A percentile compares a stretch with the other conserved stretches of the same genome.
Evolutionary conservation across 2,113 vertebrate species (phyloP).

Genomic region (Prochilodus magdalenae): DNA sequence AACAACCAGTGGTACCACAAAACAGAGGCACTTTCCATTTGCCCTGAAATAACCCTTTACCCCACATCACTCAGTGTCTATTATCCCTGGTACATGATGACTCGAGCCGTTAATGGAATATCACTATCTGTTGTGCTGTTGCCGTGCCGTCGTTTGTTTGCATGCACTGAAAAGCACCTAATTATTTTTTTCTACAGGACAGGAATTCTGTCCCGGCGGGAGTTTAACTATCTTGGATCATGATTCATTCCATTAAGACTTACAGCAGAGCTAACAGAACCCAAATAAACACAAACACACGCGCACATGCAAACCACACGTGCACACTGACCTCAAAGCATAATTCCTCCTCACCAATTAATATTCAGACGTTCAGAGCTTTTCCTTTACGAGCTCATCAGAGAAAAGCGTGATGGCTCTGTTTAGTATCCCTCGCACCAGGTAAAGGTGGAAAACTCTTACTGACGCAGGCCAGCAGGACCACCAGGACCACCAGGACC

Average conservation of each 20-base stretch:
- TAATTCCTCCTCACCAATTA: conserved; percentile 11
- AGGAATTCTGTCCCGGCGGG: neutral
- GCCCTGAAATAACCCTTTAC: too few relatives aligned
- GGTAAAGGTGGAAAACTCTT: neutral
- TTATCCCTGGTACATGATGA: too few relatives aligned
- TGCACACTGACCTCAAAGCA: conserved; percentile 29
- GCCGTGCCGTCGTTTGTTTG: neutral
- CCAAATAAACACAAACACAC: neutral
- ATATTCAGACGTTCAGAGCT: neutral
- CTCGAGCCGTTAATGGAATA: neutral
- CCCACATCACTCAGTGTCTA: too few relatives aligned
- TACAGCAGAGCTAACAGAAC: neutral
- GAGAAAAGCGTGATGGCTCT: neutral
- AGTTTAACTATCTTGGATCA: neutral
- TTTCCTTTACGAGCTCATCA: neutral
- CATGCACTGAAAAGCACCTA: neutral
- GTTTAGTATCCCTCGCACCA: neutral
- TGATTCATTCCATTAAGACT: neutral
- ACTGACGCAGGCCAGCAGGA: neutral
- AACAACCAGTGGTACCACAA: too few relatives aligned
- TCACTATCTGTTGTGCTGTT: neutral
- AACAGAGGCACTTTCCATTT: too few relatives aligned
- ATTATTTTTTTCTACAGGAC: neutral
- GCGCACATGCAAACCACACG: neutral
- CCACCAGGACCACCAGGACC: neutral